A percentile compares a stretch with the other conserved stretches of the same genome.
Conservation (phyloP, 2,113 vertebrate genomes). For the Nycticorax nycticorax region DNA sequence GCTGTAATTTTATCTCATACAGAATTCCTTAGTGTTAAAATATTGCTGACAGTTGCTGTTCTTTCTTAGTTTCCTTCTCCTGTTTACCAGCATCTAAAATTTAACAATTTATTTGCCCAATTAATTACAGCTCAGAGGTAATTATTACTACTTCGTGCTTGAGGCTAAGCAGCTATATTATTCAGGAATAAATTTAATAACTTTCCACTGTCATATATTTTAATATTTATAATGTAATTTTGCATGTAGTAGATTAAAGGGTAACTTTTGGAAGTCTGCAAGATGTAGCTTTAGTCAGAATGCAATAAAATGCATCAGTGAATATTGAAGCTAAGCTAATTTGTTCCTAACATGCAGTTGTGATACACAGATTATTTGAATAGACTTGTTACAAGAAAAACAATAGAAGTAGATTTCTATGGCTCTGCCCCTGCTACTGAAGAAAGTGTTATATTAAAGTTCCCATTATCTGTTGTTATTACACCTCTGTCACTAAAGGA, state of each 20-base stretch:
- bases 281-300: neutral
- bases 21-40: neutral
- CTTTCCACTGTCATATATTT: neutral
- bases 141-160: neutral
- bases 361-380: neutral
- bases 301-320: conserved; percentile 2
- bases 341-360: neutral
- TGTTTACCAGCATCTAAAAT: neutral
- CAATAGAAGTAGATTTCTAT: neutral
- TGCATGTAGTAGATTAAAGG: neutral
- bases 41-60: neutral
- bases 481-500: neutral
- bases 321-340: neutral
- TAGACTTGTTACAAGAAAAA: neutral
- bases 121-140: neutral
- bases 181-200: conserved; percentile 6
- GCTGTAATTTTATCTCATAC: neutral
- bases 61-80: neutral
- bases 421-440: neutral
- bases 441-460: neutral
- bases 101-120: neutral
- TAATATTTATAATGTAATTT: conserved; percentile 32
- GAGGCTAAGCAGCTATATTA: neutral
- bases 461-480: neutral
- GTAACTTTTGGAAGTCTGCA: neutral